Conservation (phyloP, 2,888 invertebrate species). For the Lasioglossum vierecki region DNA sequence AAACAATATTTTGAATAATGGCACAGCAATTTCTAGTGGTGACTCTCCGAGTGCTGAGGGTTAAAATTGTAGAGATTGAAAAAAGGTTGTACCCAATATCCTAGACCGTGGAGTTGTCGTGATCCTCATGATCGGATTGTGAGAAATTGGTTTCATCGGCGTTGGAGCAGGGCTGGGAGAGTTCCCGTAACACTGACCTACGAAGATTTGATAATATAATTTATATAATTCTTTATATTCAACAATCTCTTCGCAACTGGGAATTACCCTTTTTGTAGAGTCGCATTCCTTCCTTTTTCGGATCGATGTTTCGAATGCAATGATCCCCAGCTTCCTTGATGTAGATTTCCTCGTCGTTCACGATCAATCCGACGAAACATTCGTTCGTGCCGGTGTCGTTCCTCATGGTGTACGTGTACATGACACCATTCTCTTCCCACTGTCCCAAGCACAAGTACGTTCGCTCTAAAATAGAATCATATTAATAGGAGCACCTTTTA, state of each 20-base stretch:
- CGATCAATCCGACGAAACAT: conserved; percentile 88
- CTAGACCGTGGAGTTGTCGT: conserved; percentile 75
- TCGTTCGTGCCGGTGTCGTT: conserved; percentile 87
- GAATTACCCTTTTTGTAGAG: conserved; percentile 85
- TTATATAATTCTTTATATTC: not conserved
- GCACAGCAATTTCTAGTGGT: too few relatives aligned
- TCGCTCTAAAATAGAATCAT: conserved; percentile 84
- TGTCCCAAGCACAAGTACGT: conserved; percentile 88
- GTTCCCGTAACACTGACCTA: conserved; percentile 82
- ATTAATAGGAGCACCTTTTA: not conserved
- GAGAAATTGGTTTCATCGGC: conserved; percentile 76
- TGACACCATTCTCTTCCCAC: conserved; percentile 87
- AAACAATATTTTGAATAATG: too few relatives aligned
- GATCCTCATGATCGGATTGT: conserved; percentile 79
- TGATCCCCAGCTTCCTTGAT: conserved; percentile 89
- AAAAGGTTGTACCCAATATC: conserved; percentile 65
- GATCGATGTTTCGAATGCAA: conserved; percentile 87
- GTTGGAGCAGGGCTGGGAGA: conserved; percentile 83
- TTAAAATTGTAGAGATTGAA: not conserved
- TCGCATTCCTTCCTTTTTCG: conserved; percentile 87
- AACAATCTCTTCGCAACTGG: not conserved
- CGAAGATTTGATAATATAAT: not conserved
- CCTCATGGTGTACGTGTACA: conserved; percentile 88
- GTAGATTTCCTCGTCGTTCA: conserved; percentile 86
- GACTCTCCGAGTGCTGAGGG: too few relatives aligned